These are phyloP conservation scores for Maniola hyperantus DNA, from an alignment of 2,888 invertebrate genomes.

Conservation along the genomic window DNA sequence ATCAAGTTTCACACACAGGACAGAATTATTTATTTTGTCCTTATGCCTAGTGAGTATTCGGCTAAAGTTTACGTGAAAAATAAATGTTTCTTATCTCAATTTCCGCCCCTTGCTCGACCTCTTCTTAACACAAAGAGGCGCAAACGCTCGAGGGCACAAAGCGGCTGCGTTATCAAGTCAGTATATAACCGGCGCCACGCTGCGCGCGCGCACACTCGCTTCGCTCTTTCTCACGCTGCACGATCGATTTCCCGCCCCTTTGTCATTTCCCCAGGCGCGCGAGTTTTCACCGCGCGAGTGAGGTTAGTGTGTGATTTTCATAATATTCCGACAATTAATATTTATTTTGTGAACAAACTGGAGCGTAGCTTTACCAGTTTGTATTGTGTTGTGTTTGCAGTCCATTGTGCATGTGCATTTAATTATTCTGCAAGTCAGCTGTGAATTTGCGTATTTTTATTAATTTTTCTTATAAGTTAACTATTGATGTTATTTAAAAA, in stretches of 20 bases:
- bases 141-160: constrained; percentile 42
- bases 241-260: constrained; percentile 67
- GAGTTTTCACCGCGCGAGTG: constrained; percentile 66
- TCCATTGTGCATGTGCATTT: constrained; percentile 27
- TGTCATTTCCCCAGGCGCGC: constrained; percentile 65
- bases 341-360: constrained; percentile 37
- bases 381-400: constrained; percentile 39
- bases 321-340: constrained; percentile 35
- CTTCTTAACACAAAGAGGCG: constrained; percentile 41
- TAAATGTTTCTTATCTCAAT: constrained; percentile 37
- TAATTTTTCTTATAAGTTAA: constrained; percentile 20
- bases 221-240: constrained; percentile 59
- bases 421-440: constrained; percentile 16
- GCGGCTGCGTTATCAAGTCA: constrained; percentile 61
- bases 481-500: neutral
- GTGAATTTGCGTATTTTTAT: constrained; percentile 20
- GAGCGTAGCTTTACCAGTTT: constrained; percentile 36
- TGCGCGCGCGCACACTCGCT: constrained; percentile 79
- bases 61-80: constrained; percentile 23
- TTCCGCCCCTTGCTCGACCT: constrained; percentile 44
- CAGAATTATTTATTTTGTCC: no score
- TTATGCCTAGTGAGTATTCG: neutral
- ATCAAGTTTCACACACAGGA: no score
- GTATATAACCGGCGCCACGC: constrained; percentile 63
- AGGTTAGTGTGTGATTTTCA: constrained; percentile 66